phyloP scores from a whole-genome alignment of 2,797 vertebrate genomes.

The Lithobates sylvaticus region DNA sequence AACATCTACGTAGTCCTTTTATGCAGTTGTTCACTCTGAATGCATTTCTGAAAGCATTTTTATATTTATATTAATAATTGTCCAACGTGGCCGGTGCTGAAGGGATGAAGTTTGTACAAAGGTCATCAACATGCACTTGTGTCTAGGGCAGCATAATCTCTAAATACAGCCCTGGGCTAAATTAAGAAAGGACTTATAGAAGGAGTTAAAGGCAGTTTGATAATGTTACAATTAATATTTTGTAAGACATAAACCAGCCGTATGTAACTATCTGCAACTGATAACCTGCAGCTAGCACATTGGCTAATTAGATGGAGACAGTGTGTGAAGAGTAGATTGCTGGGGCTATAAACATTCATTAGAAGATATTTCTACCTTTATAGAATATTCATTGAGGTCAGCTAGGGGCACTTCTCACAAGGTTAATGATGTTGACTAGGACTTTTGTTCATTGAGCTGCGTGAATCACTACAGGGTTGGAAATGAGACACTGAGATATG shows the following conservation, averaged over 20 bases:
- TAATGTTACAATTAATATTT: constrained; percentile 32
- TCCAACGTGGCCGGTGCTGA: too few species aligned
- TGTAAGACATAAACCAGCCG: constrained; percentile 22
- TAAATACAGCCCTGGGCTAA: not conserved
- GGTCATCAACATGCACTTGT: not conserved
- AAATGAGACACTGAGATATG: not conserved
- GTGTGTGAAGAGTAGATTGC: constrained; percentile 28
- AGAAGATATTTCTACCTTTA: constrained; percentile 28
- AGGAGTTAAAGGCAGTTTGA: not conserved
- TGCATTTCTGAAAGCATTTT: not conserved
- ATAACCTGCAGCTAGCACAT: constrained; percentile 34
- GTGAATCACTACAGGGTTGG: constrained; percentile 17
- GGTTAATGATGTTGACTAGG: constrained; percentile 42
- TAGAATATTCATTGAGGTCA: constrained; percentile 43
- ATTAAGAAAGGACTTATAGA: not conserved
- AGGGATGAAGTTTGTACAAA: not conserved
- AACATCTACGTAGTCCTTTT: not conserved
- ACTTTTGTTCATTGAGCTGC: constrained; percentile 22
- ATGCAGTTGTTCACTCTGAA: not conserved
- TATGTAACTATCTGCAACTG: constrained; percentile 21
- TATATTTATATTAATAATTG: not conserved
- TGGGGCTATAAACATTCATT: constrained; percentile 45
- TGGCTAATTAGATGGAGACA: constrained; percentile 33
- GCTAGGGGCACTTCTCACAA: constrained; percentile 17
- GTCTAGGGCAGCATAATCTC: not conserved